phyloP scores from a whole-genome alignment of 1,140 invertebrate species.

The Monomorium pharaonis region DNA sequence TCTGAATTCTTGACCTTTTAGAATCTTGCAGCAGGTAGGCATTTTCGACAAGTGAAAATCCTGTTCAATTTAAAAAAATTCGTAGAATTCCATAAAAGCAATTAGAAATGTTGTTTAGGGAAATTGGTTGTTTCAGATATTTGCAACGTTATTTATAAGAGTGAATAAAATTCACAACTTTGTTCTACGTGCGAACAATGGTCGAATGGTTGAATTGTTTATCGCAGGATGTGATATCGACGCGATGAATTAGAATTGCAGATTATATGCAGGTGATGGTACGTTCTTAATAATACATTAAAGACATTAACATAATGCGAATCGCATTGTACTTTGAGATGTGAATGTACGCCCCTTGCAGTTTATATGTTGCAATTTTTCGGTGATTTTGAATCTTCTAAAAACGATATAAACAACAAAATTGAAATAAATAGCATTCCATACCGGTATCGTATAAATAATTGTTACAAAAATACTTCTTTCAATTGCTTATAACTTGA shows the following conservation, averaged over 20 bases:
- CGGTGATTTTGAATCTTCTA: not conserved
- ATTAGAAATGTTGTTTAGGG: not conserved
- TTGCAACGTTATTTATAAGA: not conserved
- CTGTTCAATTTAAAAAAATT: not conserved
- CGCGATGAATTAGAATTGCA: constrained; percentile 36
- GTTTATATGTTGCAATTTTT: not conserved
- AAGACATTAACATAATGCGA: constrained; percentile 49
- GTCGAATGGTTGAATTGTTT: constrained; percentile 16
- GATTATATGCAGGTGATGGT: constrained; percentile 41
- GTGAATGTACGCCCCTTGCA: constrained; percentile 2
- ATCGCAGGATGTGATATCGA: constrained; percentile 34
- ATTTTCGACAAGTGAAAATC: not conserved
- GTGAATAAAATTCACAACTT: constrained; percentile 24
- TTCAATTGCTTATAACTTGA: not conserved
- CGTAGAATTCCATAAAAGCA: not conserved
- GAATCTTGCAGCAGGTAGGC: not conserved
- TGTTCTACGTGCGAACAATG: not conserved
- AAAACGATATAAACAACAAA: not conserved
- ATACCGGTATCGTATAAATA: not conserved
- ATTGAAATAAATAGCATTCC: constrained; percentile 2
- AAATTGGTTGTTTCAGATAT: not conserved
- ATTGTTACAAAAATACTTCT: not conserved
- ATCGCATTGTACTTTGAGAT: constrained; percentile 51
- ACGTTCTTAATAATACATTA: constrained; percentile 50
- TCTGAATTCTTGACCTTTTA: not conserved